Evolutionary conservation across 2,888 invertebrate genomes (phyloP).

Genomic region (Onchidella celtica): DNA sequence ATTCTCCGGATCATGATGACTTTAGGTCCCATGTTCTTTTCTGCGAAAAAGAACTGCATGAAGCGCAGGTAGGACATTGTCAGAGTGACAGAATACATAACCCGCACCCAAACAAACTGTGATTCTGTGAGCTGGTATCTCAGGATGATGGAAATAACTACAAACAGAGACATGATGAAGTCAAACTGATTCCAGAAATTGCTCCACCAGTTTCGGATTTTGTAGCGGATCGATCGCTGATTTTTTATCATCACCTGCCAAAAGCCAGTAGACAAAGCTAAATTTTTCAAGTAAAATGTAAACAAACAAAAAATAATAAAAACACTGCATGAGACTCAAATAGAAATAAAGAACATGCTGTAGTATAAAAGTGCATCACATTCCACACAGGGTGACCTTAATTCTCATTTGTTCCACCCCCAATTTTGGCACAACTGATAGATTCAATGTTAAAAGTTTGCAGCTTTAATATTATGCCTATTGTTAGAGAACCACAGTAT

Average conservation of each 20-base stretch:
- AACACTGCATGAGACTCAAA: no score
- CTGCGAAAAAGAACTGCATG: slow-evolving; percentile 74
- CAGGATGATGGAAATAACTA: slow-evolving; percentile 61
- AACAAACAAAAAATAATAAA: no score
- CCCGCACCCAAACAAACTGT: not conserved
- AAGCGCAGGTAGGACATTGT: not conserved
- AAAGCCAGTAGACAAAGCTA: not conserved
- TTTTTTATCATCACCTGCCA: slow-evolving; percentile 71
- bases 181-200: slow-evolving; percentile 77
- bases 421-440: no score
- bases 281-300: no score
- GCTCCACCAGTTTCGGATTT: slow-evolving; percentile 66
- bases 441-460: no score
- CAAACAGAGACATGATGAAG: slow-evolving; percentile 70
- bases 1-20: slow-evolving; percentile 80
- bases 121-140: not conserved
- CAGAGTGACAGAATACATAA: not conserved
- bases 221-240: slow-evolving; percentile 55
- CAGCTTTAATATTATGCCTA: no score
- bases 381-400: no score
- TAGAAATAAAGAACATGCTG: not conserved
- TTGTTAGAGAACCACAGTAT: no score
- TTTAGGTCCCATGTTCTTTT: slow-evolving; percentile 79
- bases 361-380: no score
- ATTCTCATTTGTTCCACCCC: no score